Conservation (phyloP, 2,797 vertebrate species). For the Okamejei kenojei region DNA sequence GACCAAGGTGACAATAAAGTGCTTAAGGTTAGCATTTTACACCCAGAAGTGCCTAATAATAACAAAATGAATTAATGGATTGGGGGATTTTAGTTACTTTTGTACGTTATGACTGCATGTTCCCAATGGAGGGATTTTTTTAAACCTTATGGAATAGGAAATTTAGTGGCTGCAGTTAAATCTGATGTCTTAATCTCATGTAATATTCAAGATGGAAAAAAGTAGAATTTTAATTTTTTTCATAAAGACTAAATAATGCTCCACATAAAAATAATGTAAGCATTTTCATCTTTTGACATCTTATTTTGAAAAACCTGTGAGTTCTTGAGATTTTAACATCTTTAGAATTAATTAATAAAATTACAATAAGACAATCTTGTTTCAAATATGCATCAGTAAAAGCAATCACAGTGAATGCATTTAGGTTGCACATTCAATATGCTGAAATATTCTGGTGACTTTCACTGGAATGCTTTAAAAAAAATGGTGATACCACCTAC, state of each 20-base stretch:
- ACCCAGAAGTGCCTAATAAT: background rate
- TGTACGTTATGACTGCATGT: background rate
- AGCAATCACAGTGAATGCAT: background rate
- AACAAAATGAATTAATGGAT: no score
- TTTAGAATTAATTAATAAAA: background rate
- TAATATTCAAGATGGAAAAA: conserved; percentile 3
- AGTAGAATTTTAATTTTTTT: background rate
- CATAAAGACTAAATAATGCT: background rate
- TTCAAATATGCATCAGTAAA: background rate
- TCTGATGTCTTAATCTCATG: background rate
- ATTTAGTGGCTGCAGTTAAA: background rate
- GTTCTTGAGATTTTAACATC: background rate
- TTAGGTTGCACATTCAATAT: background rate
- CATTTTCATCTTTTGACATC: no score
- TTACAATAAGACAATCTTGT: background rate
- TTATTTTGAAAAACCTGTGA: background rate
- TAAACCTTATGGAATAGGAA: background rate
- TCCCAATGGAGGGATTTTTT: background rate
- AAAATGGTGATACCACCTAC: background rate
- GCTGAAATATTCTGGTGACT: background rate
- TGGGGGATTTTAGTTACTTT: background rate
- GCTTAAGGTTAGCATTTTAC: background rate
- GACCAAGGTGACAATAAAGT: background rate
- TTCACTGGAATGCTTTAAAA: background rate
- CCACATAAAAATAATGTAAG: background rate